phyloP scores from a whole-genome alignment of 2,797 vertebrate species.

The Phyllotis vaccarum region DNA sequence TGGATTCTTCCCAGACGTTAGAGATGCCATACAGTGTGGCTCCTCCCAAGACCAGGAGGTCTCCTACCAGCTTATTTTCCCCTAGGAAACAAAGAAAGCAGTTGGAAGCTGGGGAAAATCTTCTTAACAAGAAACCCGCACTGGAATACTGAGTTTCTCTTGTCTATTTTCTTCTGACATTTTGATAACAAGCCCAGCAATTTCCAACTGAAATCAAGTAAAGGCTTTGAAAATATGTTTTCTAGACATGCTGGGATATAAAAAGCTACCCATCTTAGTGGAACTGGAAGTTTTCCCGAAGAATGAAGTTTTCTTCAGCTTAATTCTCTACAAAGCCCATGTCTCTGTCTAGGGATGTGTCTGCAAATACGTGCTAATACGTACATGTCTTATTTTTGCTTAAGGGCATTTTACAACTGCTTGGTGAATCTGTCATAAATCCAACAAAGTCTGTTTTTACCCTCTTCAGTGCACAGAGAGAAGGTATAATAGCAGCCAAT shows the following conservation, averaged over 20 bases:
- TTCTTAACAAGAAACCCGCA: slow-evolving; percentile 8
- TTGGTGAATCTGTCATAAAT: background rate
- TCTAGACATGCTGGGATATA: background rate
- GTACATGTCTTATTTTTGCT: background rate
- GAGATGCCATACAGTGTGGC: slow-evolving; percentile 96
- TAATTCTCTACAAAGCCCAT: background rate
- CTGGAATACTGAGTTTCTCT: background rate
- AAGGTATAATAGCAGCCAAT: background rate
- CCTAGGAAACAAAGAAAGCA: slow-evolving; percentile 87
- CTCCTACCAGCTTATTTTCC: slow-evolving; percentile 96
- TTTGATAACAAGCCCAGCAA: background rate
- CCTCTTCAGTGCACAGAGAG: background rate
- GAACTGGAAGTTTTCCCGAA: background rate
- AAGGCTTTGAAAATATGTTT: background rate
- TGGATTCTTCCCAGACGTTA: slow-evolving; percentile 96
- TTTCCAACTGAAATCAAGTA: slow-evolving; percentile 7
- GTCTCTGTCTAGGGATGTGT: background rate
- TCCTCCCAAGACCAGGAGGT: slow-evolving; percentile 95
- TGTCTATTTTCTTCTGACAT: slow-evolving; percentile 1
- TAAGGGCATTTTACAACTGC: background rate
- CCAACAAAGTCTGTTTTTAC: background rate
- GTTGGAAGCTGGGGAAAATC: slow-evolving; percentile 45
- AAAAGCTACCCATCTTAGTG: background rate
- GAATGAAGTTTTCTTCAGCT: background rate
- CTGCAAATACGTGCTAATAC: background rate